Conservation (phyloP, 2,113 vertebrate genomes). For the Cephalopholis sonnerati region DNA sequence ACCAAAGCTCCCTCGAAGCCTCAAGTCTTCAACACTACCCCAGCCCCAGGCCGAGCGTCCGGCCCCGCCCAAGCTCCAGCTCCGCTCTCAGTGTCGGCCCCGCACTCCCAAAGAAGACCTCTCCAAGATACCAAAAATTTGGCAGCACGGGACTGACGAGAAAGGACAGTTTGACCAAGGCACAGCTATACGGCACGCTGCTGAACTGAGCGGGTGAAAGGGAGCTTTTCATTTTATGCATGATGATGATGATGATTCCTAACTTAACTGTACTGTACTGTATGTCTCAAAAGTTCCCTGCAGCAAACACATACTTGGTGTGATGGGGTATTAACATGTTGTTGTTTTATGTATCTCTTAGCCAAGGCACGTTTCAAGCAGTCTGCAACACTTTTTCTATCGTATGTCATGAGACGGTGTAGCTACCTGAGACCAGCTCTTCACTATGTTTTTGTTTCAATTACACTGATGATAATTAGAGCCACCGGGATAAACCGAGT, state of each 20-base stretch:
- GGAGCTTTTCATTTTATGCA: slow-evolving; percentile 72
- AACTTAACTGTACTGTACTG: slow-evolving; percentile 69
- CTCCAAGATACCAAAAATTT: slow-evolving; percentile 91
- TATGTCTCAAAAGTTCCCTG: slow-evolving; percentile 61
- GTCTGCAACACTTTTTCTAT: slow-evolving; percentile 71
- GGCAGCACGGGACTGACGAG: slow-evolving; percentile 92
- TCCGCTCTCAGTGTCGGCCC: slow-evolving; percentile 83
- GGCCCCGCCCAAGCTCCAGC: slow-evolving; percentile 79
- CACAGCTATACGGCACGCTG: slow-evolving; percentile 97
- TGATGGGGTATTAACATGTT: slow-evolving; percentile 62
- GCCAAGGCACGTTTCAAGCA: slow-evolving; percentile 79
- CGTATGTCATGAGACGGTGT: slow-evolving; percentile 61
- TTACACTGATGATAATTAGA: slow-evolving; percentile 38
- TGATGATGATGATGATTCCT: slow-evolving; percentile 64
- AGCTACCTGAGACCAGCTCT: slow-evolving; percentile 68
- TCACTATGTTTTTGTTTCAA: slow-evolving; percentile 49
- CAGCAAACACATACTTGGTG: slow-evolving; percentile 63
- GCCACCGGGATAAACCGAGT: slow-evolving; percentile 12
- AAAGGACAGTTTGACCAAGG: slow-evolving; percentile 98
- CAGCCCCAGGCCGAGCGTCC: slow-evolving; percentile 73
- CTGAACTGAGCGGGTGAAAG: slow-evolving; percentile 87
- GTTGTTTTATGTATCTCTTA: slow-evolving; percentile 76
- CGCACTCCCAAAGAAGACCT: slow-evolving; percentile 85
- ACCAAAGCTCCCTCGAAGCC: slow-evolving; percentile 89
- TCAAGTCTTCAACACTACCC: slow-evolving; percentile 91